Evolutionary conservation across 2,888 invertebrate genomes (phyloP).

Genomic region (Catocala nupta): DNA sequence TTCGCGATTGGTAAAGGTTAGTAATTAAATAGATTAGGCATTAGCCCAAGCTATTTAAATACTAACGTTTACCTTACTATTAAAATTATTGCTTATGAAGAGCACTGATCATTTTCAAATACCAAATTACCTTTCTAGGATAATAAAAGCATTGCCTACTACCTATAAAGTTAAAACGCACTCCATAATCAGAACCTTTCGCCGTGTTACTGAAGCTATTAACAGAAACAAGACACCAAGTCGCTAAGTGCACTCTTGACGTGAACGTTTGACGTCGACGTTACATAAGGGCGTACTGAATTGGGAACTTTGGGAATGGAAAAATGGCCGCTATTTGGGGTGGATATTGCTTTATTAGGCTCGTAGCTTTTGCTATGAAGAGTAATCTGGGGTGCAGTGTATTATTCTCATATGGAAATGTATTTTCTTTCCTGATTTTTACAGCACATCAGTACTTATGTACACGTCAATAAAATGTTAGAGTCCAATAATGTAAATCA

Average conservation of each 20-base stretch:
- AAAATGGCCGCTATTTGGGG: constrained; percentile 5
- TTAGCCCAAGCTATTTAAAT: too few relatives aligned
- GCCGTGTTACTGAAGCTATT: constrained; percentile 41
- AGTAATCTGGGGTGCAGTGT: constrained; percentile 7
- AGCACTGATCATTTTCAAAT: too few relatives aligned
- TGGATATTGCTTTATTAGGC: constrained; percentile 17
- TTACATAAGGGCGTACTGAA: constrained; percentile 26
- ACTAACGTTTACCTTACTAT: too few relatives aligned
- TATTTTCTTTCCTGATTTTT: not conserved
- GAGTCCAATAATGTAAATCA: too few relatives aligned
- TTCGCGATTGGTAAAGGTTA: too few relatives aligned
- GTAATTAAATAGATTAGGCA: too few relatives aligned
- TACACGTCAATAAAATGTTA: too few relatives aligned
- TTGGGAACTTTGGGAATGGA: constrained; percentile 13
- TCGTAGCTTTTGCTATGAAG: not conserved
- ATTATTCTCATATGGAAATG: not conserved
- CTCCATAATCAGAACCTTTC: constrained; percentile 37
- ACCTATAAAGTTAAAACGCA: constrained; percentile 22
- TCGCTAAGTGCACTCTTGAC: constrained; percentile 48
- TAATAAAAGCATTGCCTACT: not conserved
- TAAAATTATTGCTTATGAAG: too few relatives aligned
- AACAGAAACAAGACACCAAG: constrained; percentile 45
- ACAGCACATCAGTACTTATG: too few relatives aligned
- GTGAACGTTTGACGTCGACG: constrained; percentile 35
- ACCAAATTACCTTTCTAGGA: too few relatives aligned